Evolutionary conservation across 2,113 vertebrate species (phyloP).

Genomic region (Protomyctophum bolini): DNA sequence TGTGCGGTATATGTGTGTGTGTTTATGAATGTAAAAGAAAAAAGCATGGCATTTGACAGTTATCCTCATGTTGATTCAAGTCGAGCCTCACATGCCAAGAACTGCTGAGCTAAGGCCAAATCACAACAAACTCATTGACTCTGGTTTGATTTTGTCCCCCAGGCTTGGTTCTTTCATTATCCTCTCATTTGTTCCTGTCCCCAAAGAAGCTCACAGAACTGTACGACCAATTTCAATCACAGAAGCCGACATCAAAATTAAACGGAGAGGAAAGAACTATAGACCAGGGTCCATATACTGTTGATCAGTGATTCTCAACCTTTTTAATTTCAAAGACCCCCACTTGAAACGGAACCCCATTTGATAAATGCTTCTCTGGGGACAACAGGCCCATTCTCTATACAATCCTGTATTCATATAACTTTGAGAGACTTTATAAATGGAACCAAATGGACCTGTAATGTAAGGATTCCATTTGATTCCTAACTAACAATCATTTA

Average conservation of each 20-base stretch:
- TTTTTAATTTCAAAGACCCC: too few relatives aligned
- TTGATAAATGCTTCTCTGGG: neutral
- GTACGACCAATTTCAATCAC: slow-evolving; percentile 49
- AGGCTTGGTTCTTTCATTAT: slow-evolving; percentile 69
- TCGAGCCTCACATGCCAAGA: slow-evolving; percentile 40
- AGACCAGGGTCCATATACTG: neutral
- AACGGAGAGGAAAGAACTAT: slow-evolving; percentile 11
- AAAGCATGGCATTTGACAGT: slow-evolving; percentile 41
- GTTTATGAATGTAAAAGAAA: slow-evolving; percentile 33
- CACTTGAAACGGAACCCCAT: neutral
- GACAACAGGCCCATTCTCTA: neutral
- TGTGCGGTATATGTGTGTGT: neutral
- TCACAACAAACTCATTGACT: slow-evolving; percentile 63
- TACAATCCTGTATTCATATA: neutral
- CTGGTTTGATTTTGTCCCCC: slow-evolving; percentile 65
- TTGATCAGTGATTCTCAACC: slow-evolving; percentile 5
- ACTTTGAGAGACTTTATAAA: neutral
- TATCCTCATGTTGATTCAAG: slow-evolving; percentile 65
- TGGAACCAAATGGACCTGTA: too few relatives aligned
- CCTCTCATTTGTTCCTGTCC: slow-evolving; percentile 67
- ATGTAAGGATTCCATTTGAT: too few relatives aligned
- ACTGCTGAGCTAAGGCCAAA: slow-evolving; percentile 70
- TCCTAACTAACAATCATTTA: too few relatives aligned
- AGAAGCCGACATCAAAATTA: slow-evolving; percentile 48
- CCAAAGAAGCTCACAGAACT: slow-evolving; percentile 40